Base-by-base conservation (phyloP, 1,140 invertebrate species). In the Drosophila ananassae region DNA sequence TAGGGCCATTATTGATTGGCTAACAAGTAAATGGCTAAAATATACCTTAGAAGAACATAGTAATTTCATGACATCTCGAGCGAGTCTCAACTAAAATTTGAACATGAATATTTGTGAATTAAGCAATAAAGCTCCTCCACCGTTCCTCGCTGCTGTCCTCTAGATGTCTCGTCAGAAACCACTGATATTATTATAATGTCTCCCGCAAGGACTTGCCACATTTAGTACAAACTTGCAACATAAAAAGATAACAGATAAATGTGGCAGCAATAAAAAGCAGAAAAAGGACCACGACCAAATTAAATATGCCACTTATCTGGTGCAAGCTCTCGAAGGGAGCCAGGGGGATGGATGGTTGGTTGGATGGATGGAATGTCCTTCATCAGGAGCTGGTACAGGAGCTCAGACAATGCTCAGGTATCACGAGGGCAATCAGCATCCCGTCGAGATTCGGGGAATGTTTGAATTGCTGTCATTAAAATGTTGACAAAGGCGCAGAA, bases 391-490 rank as follows among this genome's bases (percentile, higher is more conserved):
- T 2, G 25, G 6, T n/a, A 10, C 32, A 34, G 32, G 44, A 37
- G 32, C 21, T 46, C 80, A 81, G 61, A 85, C 81, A 81, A 85
- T 82, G 74, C 37, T 32, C 83, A 71, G 74, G 71, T 85, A 85
- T 85, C 82, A 64, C 44, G 58, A 50, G 75, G 69, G 59, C 78
- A 75, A 85, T 85, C 82, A 82, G 74, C 64, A 67, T 41, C 37
- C 57, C 54, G 34, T 28, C 39, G 44, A 56, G 44, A 58, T 62
- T 62, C 63, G 52, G 61, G 60, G 63, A 68, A 82, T 83, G 57
- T 87, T 71, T 81, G 87, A 90, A 90, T 90, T 85, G 85, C 87
- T 85, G 85, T 90, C 85, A 90, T 90, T 90, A 90, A 90, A 90
- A 90, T 90, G 85, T 90, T 90, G 87, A 90, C 85, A 90, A 90